Evolutionary conservation across 2,113 vertebrate genomes (phyloP).

Genomic region (Probosciger aterrimus): DNA sequence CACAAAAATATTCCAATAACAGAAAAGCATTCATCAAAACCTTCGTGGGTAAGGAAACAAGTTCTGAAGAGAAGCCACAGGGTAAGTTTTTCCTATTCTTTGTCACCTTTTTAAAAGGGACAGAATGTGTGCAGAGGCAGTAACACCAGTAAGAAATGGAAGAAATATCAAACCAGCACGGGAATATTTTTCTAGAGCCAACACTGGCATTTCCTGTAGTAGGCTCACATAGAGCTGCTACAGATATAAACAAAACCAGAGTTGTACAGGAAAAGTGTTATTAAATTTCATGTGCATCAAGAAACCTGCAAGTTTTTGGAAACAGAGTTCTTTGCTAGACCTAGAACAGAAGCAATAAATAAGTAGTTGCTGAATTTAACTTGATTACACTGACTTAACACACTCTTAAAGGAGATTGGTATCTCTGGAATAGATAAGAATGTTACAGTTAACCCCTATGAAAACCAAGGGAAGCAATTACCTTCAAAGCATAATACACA

Average conservation of each 20-base stretch:
- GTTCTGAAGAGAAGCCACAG: not conserved
- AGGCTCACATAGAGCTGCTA: not conserved
- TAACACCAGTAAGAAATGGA: not conserved
- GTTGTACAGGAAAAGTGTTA: not conserved
- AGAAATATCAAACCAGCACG: not conserved
- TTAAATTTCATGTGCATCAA: not conserved
- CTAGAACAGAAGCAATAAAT: not conserved
- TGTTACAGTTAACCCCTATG: not conserved
- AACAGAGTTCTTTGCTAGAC: not conserved
- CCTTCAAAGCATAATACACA: not conserved
- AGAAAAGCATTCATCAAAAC: not conserved
- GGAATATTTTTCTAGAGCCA: not conserved
- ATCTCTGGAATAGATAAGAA: not conserved
- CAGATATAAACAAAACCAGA: not conserved
- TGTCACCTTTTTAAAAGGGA: not conserved
- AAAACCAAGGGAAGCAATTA: not conserved
- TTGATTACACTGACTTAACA: not conserved
- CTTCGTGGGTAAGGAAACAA: not conserved
- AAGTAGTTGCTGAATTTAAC: not conserved
- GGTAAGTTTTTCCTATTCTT: not conserved
- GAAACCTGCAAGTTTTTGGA: not conserved
- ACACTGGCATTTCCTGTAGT: not conserved
- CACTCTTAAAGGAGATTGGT: not conserved
- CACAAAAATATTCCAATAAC: not conserved
- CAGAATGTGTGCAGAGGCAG: not conserved